Percentiles rank a stretch among this genome's conserved stretches.
Conservation (phyloP, 2,888 invertebrate species). For the Orthosia gothica region DNA sequence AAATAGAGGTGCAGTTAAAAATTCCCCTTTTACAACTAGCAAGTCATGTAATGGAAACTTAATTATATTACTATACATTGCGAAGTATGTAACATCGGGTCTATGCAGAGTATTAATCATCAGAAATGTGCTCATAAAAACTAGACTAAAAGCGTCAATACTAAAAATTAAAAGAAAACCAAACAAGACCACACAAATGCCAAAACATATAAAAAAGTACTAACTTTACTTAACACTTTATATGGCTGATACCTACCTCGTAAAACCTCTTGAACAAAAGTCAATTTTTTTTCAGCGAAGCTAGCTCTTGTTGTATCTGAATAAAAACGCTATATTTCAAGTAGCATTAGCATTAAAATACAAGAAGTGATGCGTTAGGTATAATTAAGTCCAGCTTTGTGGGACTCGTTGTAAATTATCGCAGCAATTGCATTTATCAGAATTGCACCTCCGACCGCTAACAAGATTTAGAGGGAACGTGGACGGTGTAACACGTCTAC, state of each 20-base stretch:
- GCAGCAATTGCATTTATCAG: constrained; percentile 82
- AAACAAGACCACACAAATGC: constrained; percentile 24
- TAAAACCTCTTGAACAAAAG: constrained; percentile 40
- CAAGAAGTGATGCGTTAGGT: constrained; percentile 65
- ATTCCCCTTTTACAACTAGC: constrained; percentile 47
- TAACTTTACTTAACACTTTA: constrained; percentile 33
- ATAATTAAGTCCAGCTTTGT: constrained; percentile 67
- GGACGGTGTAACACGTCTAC: constrained; percentile 83
- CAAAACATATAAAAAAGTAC: constrained; percentile 36
- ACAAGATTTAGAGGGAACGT: constrained; percentile 86
- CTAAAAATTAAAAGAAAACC: constrained; percentile 9
- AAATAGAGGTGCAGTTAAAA: too few species aligned
- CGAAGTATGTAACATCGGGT: neutral
- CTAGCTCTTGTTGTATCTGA: constrained; percentile 19
- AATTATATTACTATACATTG: constrained; percentile 47
- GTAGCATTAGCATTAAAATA: constrained; percentile 40
- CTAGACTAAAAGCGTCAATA: neutral
- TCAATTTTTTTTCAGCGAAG: constrained; percentile 27
- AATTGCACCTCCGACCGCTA: constrained; percentile 84
- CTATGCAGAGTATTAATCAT: neutral
- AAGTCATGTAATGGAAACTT: constrained; percentile 54
- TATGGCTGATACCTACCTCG: constrained; percentile 24
- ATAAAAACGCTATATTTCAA: constrained; percentile 30
- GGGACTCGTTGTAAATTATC: constrained; percentile 75
- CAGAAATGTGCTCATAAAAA: constrained; percentile 7